These are phyloP conservation scores for Sphecodes monilicornis DNA, from an alignment of 2,888 invertebrate genomes.

Conservation along the genomic window DNA sequence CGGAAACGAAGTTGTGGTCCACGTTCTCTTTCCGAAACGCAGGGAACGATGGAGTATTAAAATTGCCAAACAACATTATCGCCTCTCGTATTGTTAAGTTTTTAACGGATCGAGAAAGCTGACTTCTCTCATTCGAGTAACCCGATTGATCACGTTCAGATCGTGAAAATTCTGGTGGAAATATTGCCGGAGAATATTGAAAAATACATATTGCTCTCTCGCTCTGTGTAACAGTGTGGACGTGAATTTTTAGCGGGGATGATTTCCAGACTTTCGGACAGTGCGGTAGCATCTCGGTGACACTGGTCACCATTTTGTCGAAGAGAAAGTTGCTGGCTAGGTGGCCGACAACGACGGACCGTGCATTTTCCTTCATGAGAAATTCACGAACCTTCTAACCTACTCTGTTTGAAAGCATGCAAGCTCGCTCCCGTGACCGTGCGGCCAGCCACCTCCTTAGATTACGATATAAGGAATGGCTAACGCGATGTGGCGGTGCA, in stretches of 20 bases:
- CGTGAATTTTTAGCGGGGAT: not conserved
- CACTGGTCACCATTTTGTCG: conserved; percentile 37
- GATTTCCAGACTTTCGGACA: not conserved
- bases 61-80: not conserved
- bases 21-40: not conserved
- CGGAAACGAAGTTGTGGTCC: not conserved
- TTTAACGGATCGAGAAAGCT: not conserved
- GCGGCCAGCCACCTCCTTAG: conserved; percentile 79
- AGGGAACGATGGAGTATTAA: not conserved
- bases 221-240: not conserved
- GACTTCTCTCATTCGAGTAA: not conserved
- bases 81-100: not conserved
- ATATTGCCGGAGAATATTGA: not conserved
- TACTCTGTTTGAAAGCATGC: conserved; percentile 77
- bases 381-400: conserved; percentile 77
- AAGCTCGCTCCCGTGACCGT: conserved; percentile 73
- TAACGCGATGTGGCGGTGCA: conserved; percentile 77
- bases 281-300: not conserved
- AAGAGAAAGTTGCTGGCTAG: conserved; percentile 31
- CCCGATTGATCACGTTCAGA: not conserved
- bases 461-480: conserved; percentile 80
- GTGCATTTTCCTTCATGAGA: conserved; percentile 76
- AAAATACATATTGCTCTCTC: not conserved
- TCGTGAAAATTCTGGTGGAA: not conserved
- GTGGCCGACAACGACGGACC: conserved; percentile 48